Evolutionary conservation across 2,888 invertebrate species (phyloP), one percentile per base, ranked within the genome.

Genomic region (Ochropleura plecta): DNA sequence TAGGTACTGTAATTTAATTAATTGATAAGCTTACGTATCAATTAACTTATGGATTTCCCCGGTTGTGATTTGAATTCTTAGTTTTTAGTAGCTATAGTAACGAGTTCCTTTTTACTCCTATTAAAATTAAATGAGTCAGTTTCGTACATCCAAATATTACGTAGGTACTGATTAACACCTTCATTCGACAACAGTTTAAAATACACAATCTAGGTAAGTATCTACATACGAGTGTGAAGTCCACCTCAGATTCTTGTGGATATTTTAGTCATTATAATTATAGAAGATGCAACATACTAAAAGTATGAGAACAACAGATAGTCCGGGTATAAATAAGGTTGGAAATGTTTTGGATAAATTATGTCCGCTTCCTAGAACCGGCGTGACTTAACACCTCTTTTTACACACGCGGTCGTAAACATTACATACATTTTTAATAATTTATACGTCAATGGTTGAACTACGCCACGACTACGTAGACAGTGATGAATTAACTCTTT

Each of bases 291-390:
- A 69, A 84, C 73, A 81, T 65, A 55, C 62, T 75, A 60, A 74
- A 78, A 67, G 20, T 55, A 79, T 57, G 68, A 65, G 44, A 82
- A 78, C 66, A 76, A 66, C 67, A 78, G 76, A 76, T 79, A 81
- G 55, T 18, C 64, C 16, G 30, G 51, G 63, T 81, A 75, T 79
- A 78, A 73, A 82, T 82, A 76, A 72, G 67, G 75, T 76, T 66
- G 59, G 67, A 70, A 64, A 81, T 70, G 69, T 74, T 78, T 76
- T 74, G 51, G 63, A 79, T 81, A 84, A 83, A 81, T 80, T 83
- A 86, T 78, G 74, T 80, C 83, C 78, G 76, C 69, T 87, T 88
- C 88, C 83, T 81, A 86, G 88, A 89, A 88, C 72, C 62, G 48
- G 81, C 83, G 75, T 82, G 86, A 86, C 81, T 83, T 85, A 83